Evolutionary conservation across 2,888 invertebrate genomes (phyloP).

Genomic region (Synanthedon tipuliformis): DNA sequence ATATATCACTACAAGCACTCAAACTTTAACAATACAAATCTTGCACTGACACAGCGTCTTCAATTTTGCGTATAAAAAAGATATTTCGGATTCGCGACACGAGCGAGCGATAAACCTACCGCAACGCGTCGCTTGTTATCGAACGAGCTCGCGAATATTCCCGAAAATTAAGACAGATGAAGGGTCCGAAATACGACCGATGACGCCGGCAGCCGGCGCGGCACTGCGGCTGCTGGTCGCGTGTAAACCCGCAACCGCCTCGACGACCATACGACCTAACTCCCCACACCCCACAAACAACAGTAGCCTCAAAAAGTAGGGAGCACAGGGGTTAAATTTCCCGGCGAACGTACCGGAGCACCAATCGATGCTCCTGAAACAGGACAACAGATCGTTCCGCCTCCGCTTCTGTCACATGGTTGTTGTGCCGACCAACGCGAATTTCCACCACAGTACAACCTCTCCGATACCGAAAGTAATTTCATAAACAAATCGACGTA

Average conservation of each 20-base stretch:
- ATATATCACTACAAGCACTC: background rate
- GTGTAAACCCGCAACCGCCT: slow-evolving; percentile 34
- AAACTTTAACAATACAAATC: slow-evolving; percentile 6
- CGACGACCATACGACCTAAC: slow-evolving; percentile 41
- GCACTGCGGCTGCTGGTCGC: slow-evolving; percentile 61
- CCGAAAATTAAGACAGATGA: slow-evolving; percentile 11
- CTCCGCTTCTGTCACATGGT: slow-evolving; percentile 46
- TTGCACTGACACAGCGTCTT: slow-evolving; percentile 9
- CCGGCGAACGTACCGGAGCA: slow-evolving; percentile 15
- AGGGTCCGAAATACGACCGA: slow-evolving; percentile 25
- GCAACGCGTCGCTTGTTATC: slow-evolving; percentile 47
- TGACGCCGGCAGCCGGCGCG: slow-evolving; percentile 53
- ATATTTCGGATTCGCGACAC: slow-evolving; percentile 18
- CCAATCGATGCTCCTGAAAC: slow-evolving; percentile 66
- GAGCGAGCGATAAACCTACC: slow-evolving; percentile 41
- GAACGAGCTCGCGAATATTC: slow-evolving; percentile 17
- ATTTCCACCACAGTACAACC: slow-evolving; percentile 36
- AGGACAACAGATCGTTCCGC: slow-evolving; percentile 63
- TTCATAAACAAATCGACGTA: slow-evolving; percentile 37
- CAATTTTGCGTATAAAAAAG: slow-evolving; percentile 23
- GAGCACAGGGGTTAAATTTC: slow-evolving; percentile 17
- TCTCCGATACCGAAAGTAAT: slow-evolving; percentile 18
- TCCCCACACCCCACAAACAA: slow-evolving; percentile 15
- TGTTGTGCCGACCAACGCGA: slow-evolving; percentile 27
- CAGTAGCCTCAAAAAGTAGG: slow-evolving; percentile 13